phyloP scores from a whole-genome alignment of 2,113 vertebrate species.

The Holacanthus passer region DNA sequence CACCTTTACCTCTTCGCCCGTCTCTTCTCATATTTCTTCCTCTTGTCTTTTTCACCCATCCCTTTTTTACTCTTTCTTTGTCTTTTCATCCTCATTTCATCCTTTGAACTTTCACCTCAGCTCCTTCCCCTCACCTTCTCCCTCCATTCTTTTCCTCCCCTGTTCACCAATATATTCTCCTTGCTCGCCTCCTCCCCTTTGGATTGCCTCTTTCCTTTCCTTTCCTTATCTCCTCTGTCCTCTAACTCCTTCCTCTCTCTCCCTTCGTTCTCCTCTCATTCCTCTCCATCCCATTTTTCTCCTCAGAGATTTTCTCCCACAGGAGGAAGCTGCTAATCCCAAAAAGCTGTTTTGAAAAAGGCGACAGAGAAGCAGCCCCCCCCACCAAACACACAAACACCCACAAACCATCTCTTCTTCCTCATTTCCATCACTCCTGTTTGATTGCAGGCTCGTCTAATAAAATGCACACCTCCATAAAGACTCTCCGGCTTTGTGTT shows the following conservation, averaged over 20 bases:
- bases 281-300: slow-evolving; percentile 33
- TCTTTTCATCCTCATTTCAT: neutral
- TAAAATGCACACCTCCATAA: slow-evolving; percentile 11
- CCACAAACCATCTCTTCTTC: slow-evolving; percentile 6
- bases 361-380: slow-evolving; percentile 10
- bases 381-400: slow-evolving; percentile 29
- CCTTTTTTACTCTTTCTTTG: neutral
- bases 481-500: slow-evolving; percentile 8
- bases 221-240: neutral
- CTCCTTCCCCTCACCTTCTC: neutral
- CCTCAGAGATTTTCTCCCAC: slow-evolving; percentile 57
- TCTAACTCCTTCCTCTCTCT: neutral
- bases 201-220: neutral
- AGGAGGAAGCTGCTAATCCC: slow-evolving; percentile 55
- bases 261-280: neutral
- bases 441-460: slow-evolving; percentile 10
- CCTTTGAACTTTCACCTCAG: neutral
- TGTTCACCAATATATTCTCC: neutral
- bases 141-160: neutral
- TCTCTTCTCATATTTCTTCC: too few species aligned
- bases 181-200: neutral
- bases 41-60: too few species aligned
- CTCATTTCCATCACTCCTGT: neutral
- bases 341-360: slow-evolving; percentile 57
- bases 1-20: too few species aligned